Conservation (phyloP, 30 jellyfish, hydroid and myxozoan genomes). For the Clytia hemisphaerica region DNA sequence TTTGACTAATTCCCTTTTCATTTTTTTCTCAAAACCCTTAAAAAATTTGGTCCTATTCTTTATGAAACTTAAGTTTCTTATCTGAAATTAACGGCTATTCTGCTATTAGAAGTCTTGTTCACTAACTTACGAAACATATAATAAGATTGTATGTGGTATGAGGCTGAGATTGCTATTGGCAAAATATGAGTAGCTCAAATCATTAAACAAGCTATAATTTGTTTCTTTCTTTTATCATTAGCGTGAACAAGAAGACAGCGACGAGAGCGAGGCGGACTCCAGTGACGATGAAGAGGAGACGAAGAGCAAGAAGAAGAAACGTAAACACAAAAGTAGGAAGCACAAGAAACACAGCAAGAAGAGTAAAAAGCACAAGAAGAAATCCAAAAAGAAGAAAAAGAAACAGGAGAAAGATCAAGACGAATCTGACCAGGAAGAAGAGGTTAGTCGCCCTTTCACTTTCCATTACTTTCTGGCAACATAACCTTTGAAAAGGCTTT, state of each 20-base stretch:
- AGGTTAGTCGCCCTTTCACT: neutral
- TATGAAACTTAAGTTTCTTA: neutral
- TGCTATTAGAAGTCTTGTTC: no score
- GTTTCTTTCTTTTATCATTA: no score
- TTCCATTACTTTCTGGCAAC: no score
- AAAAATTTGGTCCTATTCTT: neutral
- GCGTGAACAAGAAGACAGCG: slow-evolving; percentile 12
- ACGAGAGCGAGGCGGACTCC: neutral
- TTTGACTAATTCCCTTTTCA: neutral
- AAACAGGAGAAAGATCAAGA: slow-evolving; percentile 1
- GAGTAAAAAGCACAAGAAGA: slow-evolving; percentile 40
- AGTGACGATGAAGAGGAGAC: slow-evolving; percentile 37
- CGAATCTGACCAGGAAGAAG: slow-evolving; percentile 9
- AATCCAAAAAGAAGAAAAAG: slow-evolving; percentile 26
- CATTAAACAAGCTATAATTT: no score
- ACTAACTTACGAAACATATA: no score
- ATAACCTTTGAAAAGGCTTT: no score
- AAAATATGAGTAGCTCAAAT: no score
- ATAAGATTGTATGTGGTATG: no score
- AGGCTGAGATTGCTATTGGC: no score
- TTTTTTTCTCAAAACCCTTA: neutral
- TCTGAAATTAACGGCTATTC: no score
- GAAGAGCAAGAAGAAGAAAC: slow-evolving; percentile 36
- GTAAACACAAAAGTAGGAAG: slow-evolving; percentile 47
- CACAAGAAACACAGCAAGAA: slow-evolving; percentile 50